phyloP scores from a whole-genome alignment of 1,140 invertebrate genomes.

The Trinorchestia longiramus region DNA sequence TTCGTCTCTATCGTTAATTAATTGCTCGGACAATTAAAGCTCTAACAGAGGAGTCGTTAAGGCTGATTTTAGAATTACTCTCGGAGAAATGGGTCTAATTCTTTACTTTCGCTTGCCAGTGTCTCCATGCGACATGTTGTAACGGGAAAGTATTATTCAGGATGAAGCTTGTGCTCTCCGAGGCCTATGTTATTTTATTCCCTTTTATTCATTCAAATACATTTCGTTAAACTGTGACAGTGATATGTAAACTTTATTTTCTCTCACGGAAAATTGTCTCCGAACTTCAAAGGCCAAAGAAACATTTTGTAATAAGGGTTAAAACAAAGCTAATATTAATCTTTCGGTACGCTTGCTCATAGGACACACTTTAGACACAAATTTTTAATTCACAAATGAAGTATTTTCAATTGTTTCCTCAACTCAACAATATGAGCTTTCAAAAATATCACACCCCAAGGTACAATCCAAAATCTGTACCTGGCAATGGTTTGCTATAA shows the following conservation, averaged over 20 bases:
- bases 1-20: slow-evolving; percentile 30
- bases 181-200: background rate
- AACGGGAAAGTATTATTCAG: background rate
- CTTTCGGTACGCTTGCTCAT: too few species aligned
- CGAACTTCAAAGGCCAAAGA: background rate
- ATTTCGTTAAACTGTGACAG: background rate
- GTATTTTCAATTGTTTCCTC: too few species aligned
- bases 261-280: too few species aligned
- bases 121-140: background rate
- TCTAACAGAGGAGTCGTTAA: background rate
- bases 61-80: background rate
- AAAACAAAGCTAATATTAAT: background rate
- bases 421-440: too few species aligned
- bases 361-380: too few species aligned
- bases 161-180: background rate
- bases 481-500: too few species aligned
- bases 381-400: too few species aligned
- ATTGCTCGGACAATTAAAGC: slow-evolving; percentile 17
- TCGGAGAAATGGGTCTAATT: background rate
- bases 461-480: too few species aligned
- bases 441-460: too few species aligned
- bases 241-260: background rate
- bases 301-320: background rate
- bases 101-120: background rate
- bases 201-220: background rate